Evolutionary conservation across 2,113 vertebrate genomes (phyloP).

Genomic region (Anhinga anhinga): DNA sequence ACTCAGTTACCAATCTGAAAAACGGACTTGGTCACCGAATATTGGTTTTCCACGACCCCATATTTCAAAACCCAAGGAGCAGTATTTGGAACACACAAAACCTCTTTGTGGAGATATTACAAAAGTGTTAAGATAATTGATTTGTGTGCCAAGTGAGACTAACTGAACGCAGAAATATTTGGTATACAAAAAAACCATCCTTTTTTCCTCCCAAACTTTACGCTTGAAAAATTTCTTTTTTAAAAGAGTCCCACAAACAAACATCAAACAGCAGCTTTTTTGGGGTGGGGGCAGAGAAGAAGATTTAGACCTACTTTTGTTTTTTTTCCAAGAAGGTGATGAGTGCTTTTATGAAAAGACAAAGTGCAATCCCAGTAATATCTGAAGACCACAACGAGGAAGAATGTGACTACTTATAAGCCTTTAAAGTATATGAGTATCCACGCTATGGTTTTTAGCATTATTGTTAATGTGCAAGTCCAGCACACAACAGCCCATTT

Average conservation of each 20-base stretch:
- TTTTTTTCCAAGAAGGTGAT: not conserved
- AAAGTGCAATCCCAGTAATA: not conserved
- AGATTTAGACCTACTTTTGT: not conserved
- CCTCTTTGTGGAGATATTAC: not conserved
- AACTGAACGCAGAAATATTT: not conserved
- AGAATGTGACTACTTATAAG: not conserved
- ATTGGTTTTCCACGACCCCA: not conserved
- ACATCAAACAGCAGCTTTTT: not conserved
- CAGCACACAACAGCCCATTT: not conserved
- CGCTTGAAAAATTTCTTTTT: not conserved
- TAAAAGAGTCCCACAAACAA: not conserved
- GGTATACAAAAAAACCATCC: not conserved
- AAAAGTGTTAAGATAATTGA: not conserved
- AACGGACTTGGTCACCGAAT: not conserved
- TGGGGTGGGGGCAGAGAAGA: accelerated
- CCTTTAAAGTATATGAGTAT: not conserved
- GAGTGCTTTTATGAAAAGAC: not conserved
- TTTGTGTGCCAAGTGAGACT: not conserved
- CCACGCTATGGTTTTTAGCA: not conserved
- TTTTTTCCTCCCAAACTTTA: not conserved
- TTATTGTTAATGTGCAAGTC: not conserved
- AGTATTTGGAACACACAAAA: not conserved
- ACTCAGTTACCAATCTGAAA: not conserved
- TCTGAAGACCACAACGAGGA: not conserved
- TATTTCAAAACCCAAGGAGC: not conserved